Evolutionary conservation across 2,888 invertebrate species (phyloP), one percentile per base, ranked within the genome.

Genomic region (Tetropium fuscum): DNA sequence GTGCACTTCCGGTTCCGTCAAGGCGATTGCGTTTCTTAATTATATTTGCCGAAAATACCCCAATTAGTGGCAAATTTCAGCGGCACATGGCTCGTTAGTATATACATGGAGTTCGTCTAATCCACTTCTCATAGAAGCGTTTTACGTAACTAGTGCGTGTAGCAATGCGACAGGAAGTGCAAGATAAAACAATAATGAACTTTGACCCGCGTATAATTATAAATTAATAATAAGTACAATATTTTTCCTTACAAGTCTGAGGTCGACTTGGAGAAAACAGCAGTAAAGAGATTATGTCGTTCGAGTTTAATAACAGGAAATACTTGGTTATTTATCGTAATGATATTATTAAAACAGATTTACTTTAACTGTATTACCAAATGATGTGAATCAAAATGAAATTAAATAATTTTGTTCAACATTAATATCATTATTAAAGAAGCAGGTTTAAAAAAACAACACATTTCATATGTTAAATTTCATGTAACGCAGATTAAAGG

Each of bases 201-300:
- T 60, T 60, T 60, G 34, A 53, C 53, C 60, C 27, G 18, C 19
- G 20, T 43, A 41, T 60, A 53, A 56, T 56, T 54, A 60, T 53
- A 60, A 56, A 48, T 48, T 48, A 48, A 48, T 48, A 41, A 10
- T 38, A 34, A 47, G 25, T 10, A 44, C 27, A 25, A 22, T 43
- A 41, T 8, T 48, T 36, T 41, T 48, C 48, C 7, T 36, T 48
- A 36, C 36, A 48, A 38, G 25, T 48, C 48, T 48, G 48, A 48
- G 36, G 48, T 48, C 48, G 48, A 48, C 22, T 34, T 48, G 22
- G 20, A 47, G 36, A 48, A 48, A 48, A 48, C 48, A 48, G 36
- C 48, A 48, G 22, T 43, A 43, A 53, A 41, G 11, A 30, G 30
- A 30, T 41, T 53, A 41, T 53, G 11, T 27, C 15, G 18, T 15